phyloP scores from a whole-genome alignment of 2,113 vertebrate genomes.

The Cochlearius cochlearius region DNA sequence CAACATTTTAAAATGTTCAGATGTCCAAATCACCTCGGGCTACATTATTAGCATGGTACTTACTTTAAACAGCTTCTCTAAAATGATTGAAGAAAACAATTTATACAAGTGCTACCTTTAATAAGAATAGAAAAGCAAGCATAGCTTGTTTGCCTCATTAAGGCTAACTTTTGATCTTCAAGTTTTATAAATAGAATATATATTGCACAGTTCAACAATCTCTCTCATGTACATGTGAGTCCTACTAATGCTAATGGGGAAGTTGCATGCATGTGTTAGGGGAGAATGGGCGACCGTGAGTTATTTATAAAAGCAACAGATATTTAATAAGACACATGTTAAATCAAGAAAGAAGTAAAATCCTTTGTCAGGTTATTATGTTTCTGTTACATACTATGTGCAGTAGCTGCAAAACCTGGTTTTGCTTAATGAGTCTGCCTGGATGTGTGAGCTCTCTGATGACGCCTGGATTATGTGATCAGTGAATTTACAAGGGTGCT shows the following conservation, averaged over 20 bases:
- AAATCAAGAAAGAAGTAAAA: not conserved
- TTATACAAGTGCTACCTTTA: not conserved
- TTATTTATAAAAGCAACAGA: not conserved
- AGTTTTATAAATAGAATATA: constrained; percentile 10
- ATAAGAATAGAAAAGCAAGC: constrained; percentile 41
- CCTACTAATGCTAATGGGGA: not conserved
- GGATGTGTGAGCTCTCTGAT: not conserved
- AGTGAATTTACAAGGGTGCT: not conserved
- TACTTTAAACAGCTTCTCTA: constrained; percentile 30
- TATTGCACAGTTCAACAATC: not conserved
- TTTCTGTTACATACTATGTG: not conserved
- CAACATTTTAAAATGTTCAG: constrained; percentile 37
- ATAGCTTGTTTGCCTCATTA: constrained; percentile 26
- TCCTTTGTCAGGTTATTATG: not conserved
- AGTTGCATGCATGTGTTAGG: not conserved
- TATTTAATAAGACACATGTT: not conserved
- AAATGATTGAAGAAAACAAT: constrained; percentile 33
- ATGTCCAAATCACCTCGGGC: constrained; percentile 11
- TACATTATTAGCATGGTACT: constrained; percentile 32
- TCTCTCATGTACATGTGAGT: not conserved
- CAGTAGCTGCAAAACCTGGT: not conserved
- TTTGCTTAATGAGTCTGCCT: not conserved
- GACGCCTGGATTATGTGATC: not conserved
- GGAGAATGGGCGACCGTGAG: not conserved
- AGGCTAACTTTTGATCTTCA: constrained; percentile 3